These are phyloP conservation scores for Acanthopleura granulata DNA, from an alignment of 2,888 invertebrate genomes.

Conservation along the genomic window DNA sequence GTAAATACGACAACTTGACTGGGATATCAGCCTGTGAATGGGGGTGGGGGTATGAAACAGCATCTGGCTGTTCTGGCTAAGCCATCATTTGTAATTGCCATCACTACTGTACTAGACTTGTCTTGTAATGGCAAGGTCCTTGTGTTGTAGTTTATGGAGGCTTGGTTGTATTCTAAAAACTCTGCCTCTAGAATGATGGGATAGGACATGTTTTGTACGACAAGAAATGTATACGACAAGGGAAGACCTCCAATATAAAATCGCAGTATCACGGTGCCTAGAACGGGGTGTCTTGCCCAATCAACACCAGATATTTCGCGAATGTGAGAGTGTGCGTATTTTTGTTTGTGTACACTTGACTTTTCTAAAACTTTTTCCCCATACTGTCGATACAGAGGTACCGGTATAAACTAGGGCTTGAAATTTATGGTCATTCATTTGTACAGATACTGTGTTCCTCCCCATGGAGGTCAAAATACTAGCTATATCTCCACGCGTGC, in stretches of 20 bases:
- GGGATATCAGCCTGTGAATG: constrained; percentile 25
- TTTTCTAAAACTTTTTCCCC: background rate
- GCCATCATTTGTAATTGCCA: constrained; percentile 21
- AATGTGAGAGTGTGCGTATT: background rate
- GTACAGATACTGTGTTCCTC: background rate
- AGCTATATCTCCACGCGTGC: background rate
- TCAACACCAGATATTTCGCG: background rate
- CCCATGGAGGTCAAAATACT: background rate
- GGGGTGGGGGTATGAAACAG: background rate
- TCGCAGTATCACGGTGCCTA: background rate
- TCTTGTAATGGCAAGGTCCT: constrained; percentile 22
- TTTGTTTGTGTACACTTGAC: background rate
- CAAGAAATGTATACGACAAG: constrained; percentile 6
- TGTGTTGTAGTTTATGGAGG: constrained; percentile 26
- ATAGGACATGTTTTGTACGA: constrained; percentile 10
- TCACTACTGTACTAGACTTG: constrained; percentile 22
- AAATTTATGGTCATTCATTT: background rate
- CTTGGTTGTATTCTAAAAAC: constrained; percentile 30
- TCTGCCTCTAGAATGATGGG: constrained; percentile 32
- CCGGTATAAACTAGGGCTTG: background rate
- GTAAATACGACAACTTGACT: too few relatives aligned
- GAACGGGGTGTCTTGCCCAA: background rate
- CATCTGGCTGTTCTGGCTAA: constrained; percentile 18
- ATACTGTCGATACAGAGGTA: background rate
- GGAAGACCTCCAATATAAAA: too few relatives aligned